Conservation (phyloP, 30 jellyfish, hydroid and myxozoan genomes). For the Rhopilema esculentum region DNA sequence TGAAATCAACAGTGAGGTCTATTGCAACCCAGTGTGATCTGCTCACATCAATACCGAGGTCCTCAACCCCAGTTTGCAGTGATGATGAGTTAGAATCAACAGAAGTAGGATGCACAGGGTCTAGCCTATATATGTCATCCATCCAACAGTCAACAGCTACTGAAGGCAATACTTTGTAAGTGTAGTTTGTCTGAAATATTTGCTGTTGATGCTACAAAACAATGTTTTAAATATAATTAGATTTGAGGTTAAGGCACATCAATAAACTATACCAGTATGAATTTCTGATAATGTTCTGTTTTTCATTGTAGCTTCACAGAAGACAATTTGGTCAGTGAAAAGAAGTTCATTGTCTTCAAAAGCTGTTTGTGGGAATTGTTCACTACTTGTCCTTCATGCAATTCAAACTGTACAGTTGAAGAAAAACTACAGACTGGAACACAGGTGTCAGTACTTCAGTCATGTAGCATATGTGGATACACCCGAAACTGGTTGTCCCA, state of each 20-base stretch:
- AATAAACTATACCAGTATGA: background rate
- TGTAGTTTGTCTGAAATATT: background rate
- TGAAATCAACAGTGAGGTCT: background rate
- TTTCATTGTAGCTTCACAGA: background rate
- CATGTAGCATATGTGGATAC: slow-evolving; percentile 12
- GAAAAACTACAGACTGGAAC: slow-evolving; percentile 20
- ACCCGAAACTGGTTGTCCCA: slow-evolving; percentile 23
- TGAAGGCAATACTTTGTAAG: slow-evolving; percentile 5
- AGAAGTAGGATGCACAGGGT: background rate
- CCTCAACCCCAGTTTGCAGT: slow-evolving; percentile 21
- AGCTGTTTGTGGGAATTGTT: slow-evolving; percentile 34
- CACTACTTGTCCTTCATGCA: slow-evolving; percentile 11
- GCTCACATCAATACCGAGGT: slow-evolving; percentile 6
- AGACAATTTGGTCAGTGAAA: slow-evolving; percentile 14
- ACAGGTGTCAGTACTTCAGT: background rate
- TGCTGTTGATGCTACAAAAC: background rate
- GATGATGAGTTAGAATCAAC: slow-evolving; percentile 2
- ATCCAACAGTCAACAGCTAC: background rate
- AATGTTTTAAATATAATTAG: background rate
- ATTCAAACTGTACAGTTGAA: background rate
- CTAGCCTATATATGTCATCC: background rate
- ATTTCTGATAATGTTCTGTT: background rate
- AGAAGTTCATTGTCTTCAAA: slow-evolving; percentile 21
- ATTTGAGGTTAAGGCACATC: background rate
- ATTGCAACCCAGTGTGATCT: slow-evolving; percentile 8